Evolutionary conservation across 2,113 vertebrate genomes (phyloP).

Genomic region (Mustelus asterias): DNA sequence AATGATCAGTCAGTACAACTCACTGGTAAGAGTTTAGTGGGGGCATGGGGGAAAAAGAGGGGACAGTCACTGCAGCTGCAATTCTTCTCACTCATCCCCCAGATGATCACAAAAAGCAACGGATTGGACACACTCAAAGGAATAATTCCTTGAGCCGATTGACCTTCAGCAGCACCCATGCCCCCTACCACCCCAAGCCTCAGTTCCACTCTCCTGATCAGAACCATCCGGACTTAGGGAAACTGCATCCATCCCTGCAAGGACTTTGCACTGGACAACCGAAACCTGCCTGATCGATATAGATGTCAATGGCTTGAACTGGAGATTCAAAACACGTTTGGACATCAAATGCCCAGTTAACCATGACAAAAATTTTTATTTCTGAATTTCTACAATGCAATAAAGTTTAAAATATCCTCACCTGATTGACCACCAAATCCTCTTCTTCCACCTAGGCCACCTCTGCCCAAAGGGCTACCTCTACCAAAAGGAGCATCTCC

Average conservation of each 20-base stretch:
- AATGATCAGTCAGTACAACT: background rate
- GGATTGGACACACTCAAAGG: background rate
- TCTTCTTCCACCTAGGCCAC: background rate
- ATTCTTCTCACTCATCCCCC: background rate
- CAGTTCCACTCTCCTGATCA: background rate
- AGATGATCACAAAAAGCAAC: background rate
- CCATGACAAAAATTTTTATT: background rate
- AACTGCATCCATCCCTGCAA: too few species aligned
- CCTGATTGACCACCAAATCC: background rate
- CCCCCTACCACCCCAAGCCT: background rate
- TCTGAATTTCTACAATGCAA: background rate
- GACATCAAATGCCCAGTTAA: background rate
- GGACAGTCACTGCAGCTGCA: background rate
- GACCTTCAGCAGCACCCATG: background rate
- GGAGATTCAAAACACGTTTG: background rate
- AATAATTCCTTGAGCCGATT: background rate
- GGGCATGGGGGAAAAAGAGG: background rate
- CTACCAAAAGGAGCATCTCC: constrained; percentile 19
- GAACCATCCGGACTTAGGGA: background rate
- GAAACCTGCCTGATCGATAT: background rate
- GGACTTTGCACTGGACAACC: background rate
- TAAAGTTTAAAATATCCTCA: background rate
- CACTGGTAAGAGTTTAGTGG: background rate
- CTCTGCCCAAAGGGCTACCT: background rate
- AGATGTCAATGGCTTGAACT: background rate